These are phyloP conservation scores for Drosophila novamexicana DNA, from an alignment of 1,140 invertebrate species.

Conservation along the genomic window DNA sequence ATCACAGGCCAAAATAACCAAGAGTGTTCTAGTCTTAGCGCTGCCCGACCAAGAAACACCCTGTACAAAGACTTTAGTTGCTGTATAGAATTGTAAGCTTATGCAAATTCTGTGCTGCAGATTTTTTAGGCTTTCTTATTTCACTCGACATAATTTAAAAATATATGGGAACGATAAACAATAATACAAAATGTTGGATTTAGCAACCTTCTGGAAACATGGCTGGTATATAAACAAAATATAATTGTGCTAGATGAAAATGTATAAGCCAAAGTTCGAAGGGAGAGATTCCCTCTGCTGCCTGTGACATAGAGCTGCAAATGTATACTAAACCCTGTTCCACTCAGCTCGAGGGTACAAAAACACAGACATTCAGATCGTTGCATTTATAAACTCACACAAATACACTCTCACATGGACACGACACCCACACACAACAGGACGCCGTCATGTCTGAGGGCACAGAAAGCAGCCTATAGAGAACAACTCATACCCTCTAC, in stretches of 20 bases:
- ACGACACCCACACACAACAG: conserved; percentile 63
- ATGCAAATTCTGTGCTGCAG: too few species aligned
- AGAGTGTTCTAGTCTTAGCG: not conserved
- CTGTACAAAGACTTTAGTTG: not conserved
- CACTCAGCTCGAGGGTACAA: not conserved
- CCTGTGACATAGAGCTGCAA: too few species aligned
- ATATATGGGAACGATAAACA: too few species aligned
- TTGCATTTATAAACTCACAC: not conserved
- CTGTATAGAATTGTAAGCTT: too few species aligned
- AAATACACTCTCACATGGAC: not conserved
- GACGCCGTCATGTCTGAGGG: conserved; percentile 50
- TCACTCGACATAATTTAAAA: too few species aligned
- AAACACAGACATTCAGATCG: not conserved
- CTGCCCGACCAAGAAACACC: not conserved
- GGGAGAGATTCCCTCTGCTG: too few species aligned
- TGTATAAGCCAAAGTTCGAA: too few species aligned
- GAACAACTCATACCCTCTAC: not conserved
- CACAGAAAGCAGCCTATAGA: conserved; percentile 18
- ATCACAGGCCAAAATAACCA: conserved; percentile 45
- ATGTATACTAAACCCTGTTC: not conserved
- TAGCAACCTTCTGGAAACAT: too few species aligned
- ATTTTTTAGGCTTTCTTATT: too few species aligned
- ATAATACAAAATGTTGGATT: too few species aligned
- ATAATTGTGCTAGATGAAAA: too few species aligned
- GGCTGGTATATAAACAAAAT: too few species aligned